Percentiles rank a stretch among this genome's conserved stretches.
These are phyloP conservation scores for Bombus superbus DNA, from an alignment of 1,140 invertebrate genomes.

Conservation along the genomic window DNA sequence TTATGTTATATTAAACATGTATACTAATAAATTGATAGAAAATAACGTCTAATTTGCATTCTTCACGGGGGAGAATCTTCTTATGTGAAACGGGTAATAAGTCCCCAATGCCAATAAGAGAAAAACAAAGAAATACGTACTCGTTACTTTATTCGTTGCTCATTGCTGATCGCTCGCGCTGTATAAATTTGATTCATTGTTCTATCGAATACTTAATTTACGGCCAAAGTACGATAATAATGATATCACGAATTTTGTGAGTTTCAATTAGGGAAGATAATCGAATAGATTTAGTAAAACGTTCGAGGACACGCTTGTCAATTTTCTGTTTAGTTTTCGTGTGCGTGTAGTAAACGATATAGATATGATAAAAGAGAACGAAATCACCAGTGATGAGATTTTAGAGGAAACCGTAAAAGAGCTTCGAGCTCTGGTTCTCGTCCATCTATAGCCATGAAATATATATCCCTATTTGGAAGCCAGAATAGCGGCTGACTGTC, in stretches of 20 bases:
- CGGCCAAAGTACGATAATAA: neutral
- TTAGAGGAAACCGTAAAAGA: constrained; percentile 28
- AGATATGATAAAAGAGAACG: neutral
- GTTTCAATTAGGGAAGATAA: neutral
- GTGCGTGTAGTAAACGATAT: neutral
- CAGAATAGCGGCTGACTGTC: constrained; percentile 24
- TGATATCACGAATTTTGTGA: neutral
- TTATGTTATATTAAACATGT: constrained; percentile 28
- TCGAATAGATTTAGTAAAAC: neutral
- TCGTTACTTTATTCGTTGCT: neutral
- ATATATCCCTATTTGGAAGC: constrained; percentile 20
- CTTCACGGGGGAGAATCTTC: too few species aligned
- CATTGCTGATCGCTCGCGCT: neutral
- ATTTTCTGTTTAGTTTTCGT: neutral
- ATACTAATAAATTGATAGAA: constrained; percentile 46
- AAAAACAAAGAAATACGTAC: neutral
- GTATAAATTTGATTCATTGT: neutral
- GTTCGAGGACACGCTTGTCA: neutral
- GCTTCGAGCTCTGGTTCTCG: neutral
- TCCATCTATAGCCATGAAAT: constrained; percentile 7
- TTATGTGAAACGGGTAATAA: neutral
- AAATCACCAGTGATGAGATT: neutral
- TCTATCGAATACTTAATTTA: neutral
- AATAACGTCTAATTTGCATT: neutral
- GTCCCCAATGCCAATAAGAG: too few species aligned